Conservation (phyloP, 2,888 invertebrate genomes). For the Philhelius pedissequus region DNA sequence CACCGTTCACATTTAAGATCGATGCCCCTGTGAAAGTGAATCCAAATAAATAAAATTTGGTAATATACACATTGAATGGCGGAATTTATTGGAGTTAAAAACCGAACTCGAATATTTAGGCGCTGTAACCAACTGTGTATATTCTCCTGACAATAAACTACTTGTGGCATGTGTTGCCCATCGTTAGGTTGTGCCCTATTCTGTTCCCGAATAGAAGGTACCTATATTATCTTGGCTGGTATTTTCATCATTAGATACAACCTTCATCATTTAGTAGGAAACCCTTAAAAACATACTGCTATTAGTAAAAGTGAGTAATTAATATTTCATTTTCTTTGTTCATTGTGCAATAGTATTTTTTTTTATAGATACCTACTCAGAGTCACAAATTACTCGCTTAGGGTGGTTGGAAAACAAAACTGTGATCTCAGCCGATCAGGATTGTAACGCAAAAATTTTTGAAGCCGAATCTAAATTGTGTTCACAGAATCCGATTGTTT, state of each 20-base stretch:
- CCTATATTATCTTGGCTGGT: slow-evolving; percentile 66
- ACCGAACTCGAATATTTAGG: slow-evolving; percentile 88
- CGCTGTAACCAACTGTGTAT: slow-evolving; percentile 90
- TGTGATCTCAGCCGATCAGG: slow-evolving; percentile 96
- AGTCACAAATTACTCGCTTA: slow-evolving; percentile 96
- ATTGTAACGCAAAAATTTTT: slow-evolving; percentile 97
- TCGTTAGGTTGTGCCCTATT: slow-evolving; percentile 91
- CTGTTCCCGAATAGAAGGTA: slow-evolving; percentile 91
- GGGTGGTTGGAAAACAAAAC: slow-evolving; percentile 94
- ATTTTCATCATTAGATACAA: slow-evolving; percentile 91
- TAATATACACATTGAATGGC: slow-evolving; percentile 82
- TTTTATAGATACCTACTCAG: slow-evolving; percentile 96
- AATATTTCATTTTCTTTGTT: not conserved
- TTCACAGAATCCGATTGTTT: too few relatives aligned
- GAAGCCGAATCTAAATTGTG: slow-evolving; percentile 83
- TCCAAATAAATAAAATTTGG: too few relatives aligned
- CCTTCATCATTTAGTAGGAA: slow-evolving; percentile 94
- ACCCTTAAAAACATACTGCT: slow-evolving; percentile 91
- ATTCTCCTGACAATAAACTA: slow-evolving; percentile 93
- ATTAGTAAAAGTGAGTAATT: slow-evolving; percentile 90
- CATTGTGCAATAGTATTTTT: not conserved
- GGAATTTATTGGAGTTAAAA: slow-evolving; percentile 81
- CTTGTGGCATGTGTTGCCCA: slow-evolving; percentile 94
- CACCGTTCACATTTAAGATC: too few relatives aligned
- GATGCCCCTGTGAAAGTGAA: too few relatives aligned